phyloP scores from a whole-genome alignment of 2,113 vertebrate genomes.

The Rhinolophus sinicus region DNA sequence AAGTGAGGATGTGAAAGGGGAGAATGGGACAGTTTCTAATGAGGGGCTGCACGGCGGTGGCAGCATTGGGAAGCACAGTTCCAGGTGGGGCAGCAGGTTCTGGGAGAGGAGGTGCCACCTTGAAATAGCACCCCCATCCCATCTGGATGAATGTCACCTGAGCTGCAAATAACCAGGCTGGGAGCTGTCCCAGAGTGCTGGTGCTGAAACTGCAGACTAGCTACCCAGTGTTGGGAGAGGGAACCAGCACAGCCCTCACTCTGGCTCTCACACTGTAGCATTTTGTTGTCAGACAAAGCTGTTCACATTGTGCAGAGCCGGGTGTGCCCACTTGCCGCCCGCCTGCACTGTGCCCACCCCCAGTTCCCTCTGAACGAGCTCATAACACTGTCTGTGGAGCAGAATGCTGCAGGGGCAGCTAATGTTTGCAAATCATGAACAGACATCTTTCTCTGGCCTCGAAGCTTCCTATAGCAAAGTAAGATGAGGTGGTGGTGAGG shows the following conservation, averaged over 20 bases:
- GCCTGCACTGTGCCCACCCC: neutral
- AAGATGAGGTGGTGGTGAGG: neutral
- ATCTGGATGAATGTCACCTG: too few species aligned
- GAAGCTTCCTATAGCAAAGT: neutral
- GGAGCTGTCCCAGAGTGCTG: neutral
- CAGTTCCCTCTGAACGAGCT: neutral
- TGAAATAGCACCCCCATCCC: accelerated
- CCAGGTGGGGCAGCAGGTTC: neutral
- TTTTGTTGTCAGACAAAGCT: neutral
- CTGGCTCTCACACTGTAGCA: neutral
- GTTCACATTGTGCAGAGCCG: neutral
- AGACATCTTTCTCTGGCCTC: neutral
- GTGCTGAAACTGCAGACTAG: neutral
- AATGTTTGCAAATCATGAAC: neutral
- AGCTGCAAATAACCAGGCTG: accelerated
- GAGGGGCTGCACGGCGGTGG: neutral
- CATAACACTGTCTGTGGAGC: neutral
- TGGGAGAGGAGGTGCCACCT: neutral
- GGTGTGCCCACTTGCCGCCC: neutral
- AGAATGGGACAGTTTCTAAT: neutral
- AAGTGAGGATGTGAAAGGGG: neutral
- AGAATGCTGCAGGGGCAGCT: neutral
- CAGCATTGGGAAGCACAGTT: neutral
- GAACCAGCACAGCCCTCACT: neutral
- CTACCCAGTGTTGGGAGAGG: neutral